Conservation (phyloP, 1,140 invertebrate species). For the Aphis craccivora region DNA sequence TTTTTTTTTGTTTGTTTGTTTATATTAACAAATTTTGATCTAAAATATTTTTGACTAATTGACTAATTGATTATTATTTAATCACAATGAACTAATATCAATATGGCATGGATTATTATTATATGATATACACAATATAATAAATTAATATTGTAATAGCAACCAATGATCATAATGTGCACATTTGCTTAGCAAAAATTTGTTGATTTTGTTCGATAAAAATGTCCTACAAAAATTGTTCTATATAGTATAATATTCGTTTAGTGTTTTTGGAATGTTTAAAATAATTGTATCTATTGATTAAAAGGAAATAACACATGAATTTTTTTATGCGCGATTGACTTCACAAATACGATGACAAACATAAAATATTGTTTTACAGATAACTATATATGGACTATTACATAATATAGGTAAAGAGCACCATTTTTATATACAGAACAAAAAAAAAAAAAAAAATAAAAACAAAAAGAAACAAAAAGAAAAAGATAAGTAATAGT, state of each 20-base stretch:
- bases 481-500: background rate
- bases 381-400: background rate
- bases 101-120: background rate
- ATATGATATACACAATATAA: background rate
- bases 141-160: background rate
- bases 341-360: background rate
- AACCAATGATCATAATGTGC: background rate
- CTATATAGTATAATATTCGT: background rate
- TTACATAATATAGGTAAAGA: slow-evolving; percentile 17
- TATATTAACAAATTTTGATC: background rate
- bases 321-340: background rate
- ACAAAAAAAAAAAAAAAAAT: background rate
- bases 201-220: background rate
- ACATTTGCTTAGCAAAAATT: background rate
- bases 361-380: background rate
- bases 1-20: background rate
- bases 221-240: background rate
- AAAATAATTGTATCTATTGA: slow-evolving; percentile 41
- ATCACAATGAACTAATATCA: background rate
- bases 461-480: background rate
- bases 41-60: slow-evolving; percentile 12
- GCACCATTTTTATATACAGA: background rate
- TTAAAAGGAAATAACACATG: slow-evolving; percentile 6
- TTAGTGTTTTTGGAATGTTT: slow-evolving; percentile 51
- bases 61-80: slow-evolving; percentile 9